These are phyloP conservation scores for Bungarus multicinctus DNA, from an alignment of 2,113 vertebrate species.

Conservation along the genomic window DNA sequence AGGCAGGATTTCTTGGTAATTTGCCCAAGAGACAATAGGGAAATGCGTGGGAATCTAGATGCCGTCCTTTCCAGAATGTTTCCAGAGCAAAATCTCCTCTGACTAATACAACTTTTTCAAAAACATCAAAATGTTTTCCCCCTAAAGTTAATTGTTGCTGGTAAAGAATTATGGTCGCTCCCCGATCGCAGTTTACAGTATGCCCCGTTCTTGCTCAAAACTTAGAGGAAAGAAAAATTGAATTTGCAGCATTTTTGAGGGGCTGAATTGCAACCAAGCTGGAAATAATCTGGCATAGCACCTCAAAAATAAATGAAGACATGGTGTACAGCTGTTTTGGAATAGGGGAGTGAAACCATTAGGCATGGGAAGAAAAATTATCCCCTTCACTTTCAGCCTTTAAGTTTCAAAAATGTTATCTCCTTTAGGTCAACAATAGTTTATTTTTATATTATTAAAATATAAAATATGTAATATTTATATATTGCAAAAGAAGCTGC, in stretches of 20 bases:
- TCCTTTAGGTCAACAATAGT: background rate
- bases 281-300: background rate
- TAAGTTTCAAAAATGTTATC: background rate
- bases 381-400: background rate
- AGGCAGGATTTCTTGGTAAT: conserved; percentile 22
- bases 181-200: background rate
- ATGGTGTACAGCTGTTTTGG: background rate
- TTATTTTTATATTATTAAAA: no score
- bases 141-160: background rate
- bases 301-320: background rate
- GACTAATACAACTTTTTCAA: background rate
- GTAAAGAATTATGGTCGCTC: background rate
- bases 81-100: conserved; percentile 38
- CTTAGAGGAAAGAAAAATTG: background rate
- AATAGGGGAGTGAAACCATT: background rate
- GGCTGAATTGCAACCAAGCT: background rate
- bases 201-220: background rate
- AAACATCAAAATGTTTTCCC: conserved; percentile 18
- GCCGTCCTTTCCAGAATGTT: conserved; percentile 47
- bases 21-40: conserved; percentile 26
- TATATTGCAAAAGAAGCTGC: background rate
- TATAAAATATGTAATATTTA: no score
- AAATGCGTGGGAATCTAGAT: conserved; percentile 45
- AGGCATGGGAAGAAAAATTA: background rate
- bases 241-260: background rate